Base-by-base conservation (phyloP, 2,797 vertebrate genomes). In the Sylvilagus floridanus region DNA sequence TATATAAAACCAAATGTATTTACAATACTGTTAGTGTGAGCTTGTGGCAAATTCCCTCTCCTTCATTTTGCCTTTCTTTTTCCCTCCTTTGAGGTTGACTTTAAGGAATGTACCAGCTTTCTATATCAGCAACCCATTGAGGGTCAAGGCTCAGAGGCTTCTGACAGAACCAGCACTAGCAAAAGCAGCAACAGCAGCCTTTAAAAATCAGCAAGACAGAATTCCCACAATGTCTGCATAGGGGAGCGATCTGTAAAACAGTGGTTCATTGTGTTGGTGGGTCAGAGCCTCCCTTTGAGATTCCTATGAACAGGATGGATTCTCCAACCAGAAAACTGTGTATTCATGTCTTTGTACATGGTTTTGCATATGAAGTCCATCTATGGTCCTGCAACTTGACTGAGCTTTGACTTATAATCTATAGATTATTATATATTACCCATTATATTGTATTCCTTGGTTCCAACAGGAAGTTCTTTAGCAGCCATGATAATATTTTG, bases 1-100 rank as follows among this genome's bases (percentile, higher is more conserved):
- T 78, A 68, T 37, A 85, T 65, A 90, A 79, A 42, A 65, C 14
- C 42, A 4, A 94, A 62, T 85, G 72, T 78, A 90, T 83, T 92
- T 89, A 68, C 72, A 76, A 35, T 71, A 17, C 26, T 35, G 90
- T 86, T 92, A 78, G 82, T 65, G 71, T 63, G 35, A 66, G 47
- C 32, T 66, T 72, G 79, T 21, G 19, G 11, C 14, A 69, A 71
- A 65, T 84, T 71, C 16, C 30, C 19, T 66, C n/a, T 79, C 66
- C 42, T 19, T 85, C 30, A 3, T 37, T 22, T 91, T n/a, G 37
- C n/a, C 30, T n/a, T 66, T 16, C 21, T 89, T 84, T 69, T 73
- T 54, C 19, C 7, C 35, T n/a, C 22, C 30, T 87, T 89, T 52
- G 24, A 92, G 60, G 22, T 28, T 91, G 63, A 78, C 37, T 66